These are phyloP conservation scores for Andrena chrysosceles DNA, from an alignment of 2,888 invertebrate species.

Conservation along the genomic window DNA sequence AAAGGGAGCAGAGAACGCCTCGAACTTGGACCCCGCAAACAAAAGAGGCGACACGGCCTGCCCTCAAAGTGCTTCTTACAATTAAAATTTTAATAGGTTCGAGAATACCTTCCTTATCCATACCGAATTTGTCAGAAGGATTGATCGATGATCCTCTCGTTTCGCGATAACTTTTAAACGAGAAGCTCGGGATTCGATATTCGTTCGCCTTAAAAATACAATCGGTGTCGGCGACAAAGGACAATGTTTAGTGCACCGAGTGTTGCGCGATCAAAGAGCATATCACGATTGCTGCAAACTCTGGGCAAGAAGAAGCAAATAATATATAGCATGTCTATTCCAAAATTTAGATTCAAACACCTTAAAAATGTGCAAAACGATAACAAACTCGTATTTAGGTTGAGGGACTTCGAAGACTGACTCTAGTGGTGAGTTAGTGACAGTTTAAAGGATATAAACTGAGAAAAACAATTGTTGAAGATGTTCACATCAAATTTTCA, in stretches of 20 bases:
- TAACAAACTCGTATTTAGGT: no score
- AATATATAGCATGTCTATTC: no score
- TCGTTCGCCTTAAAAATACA: not conserved
- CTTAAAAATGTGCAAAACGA: no score
- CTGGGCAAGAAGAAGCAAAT: no score
- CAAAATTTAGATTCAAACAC: no score
- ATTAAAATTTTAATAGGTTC: conserved; percentile 30
- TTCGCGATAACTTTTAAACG: not conserved
- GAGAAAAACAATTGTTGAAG: no score
- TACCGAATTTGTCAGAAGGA: not conserved
- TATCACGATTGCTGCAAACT: no score
- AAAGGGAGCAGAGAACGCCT: conserved; percentile 54
- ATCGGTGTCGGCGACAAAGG: not conserved
- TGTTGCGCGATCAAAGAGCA: not conserved
- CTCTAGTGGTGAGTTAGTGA: no score
- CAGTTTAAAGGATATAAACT: no score
- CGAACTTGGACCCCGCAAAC: conserved; percentile 46
- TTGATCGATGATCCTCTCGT: not conserved
- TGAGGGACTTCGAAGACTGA: no score
- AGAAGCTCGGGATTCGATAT: not conserved
- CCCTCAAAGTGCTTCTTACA: conserved; percentile 9
- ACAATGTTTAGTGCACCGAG: not conserved
- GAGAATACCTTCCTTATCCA: not conserved
- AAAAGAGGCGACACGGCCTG: conserved; percentile 43
- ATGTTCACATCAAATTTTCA: no score